Evolutionary conservation across 2,113 vertebrate species (phyloP).

Genomic region (Smithornis capensis): DNA sequence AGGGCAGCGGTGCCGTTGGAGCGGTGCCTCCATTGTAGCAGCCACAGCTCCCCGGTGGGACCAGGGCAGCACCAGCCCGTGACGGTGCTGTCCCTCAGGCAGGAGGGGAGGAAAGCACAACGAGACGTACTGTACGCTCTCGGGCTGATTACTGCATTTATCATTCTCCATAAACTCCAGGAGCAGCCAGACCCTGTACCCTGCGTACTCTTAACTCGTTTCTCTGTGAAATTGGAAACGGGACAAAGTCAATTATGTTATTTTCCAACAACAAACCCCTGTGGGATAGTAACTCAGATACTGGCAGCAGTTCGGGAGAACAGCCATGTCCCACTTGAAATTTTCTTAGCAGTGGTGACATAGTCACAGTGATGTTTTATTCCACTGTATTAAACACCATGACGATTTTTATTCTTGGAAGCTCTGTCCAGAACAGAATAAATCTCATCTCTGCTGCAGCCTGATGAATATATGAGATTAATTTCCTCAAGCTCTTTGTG

Average conservation of each 20-base stretch:
- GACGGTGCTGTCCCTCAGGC: background rate
- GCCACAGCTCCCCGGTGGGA: background rate
- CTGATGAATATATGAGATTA: background rate
- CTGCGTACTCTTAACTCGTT: background rate
- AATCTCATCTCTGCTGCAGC: background rate
- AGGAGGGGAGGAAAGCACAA: background rate
- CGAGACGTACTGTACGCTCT: background rate
- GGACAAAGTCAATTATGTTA: conserved; percentile 36
- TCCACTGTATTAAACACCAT: background rate
- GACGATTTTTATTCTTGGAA: conserved; percentile 5
- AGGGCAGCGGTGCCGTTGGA: background rate
- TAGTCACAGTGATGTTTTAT: background rate
- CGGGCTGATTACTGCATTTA: background rate
- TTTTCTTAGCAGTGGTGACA: background rate
- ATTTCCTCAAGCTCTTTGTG: background rate
- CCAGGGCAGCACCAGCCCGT: background rate
- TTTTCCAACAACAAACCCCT: conserved; percentile 29
- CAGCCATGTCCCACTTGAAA: background rate
- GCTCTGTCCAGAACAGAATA: background rate
- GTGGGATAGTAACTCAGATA: conserved; percentile 14
- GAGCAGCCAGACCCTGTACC: background rate
- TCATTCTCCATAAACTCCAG: background rate
- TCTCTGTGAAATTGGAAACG: conserved; percentile 18
- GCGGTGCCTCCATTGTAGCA: background rate
- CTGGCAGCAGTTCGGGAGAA: background rate